phyloP scores from a whole-genome alignment of 2,113 vertebrate species.

The Alaudala cheleensis region DNA sequence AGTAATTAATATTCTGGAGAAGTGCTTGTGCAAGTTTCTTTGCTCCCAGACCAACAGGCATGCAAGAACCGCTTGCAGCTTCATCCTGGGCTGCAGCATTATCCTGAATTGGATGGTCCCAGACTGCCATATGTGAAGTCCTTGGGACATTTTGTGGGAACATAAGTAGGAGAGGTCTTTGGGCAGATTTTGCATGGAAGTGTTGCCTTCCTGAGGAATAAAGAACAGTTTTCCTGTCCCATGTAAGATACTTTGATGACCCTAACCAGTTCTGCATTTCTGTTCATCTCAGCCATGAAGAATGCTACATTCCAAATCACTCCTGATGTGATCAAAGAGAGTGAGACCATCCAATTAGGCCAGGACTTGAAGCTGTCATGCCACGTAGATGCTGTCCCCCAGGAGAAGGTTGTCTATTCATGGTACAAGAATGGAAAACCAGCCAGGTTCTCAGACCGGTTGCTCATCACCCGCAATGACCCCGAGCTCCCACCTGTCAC shows the following conservation, averaged over 20 bases:
- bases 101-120: background rate
- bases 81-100: background rate
- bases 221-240: background rate
- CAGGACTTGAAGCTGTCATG: constrained; percentile 97
- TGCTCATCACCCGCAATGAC: constrained; percentile 91
- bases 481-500: constrained; percentile 91
- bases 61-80: background rate
- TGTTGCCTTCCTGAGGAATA: background rate
- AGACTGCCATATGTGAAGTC: background rate
- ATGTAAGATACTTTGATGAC: background rate
- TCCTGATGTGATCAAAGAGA: constrained; percentile 96
- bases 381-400: constrained; percentile 95
- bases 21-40: background rate
- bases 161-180: background rate
- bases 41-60: background rate
- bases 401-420: constrained; percentile 95
- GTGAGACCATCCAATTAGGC: constrained; percentile 94
- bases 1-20: background rate
- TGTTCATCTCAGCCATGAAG: constrained; percentile 82
- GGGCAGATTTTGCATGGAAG: background rate
- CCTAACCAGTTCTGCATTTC: constrained; percentile 10
- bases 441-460: constrained; percentile 84
- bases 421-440: constrained; percentile 94
- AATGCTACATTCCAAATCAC: constrained; percentile 98
- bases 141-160: background rate